Percentiles rank a stretch among this genome's conserved stretches.
phyloP scores from a whole-genome alignment of 2,888 invertebrate genomes.

The Esperia sulphurella region DNA sequence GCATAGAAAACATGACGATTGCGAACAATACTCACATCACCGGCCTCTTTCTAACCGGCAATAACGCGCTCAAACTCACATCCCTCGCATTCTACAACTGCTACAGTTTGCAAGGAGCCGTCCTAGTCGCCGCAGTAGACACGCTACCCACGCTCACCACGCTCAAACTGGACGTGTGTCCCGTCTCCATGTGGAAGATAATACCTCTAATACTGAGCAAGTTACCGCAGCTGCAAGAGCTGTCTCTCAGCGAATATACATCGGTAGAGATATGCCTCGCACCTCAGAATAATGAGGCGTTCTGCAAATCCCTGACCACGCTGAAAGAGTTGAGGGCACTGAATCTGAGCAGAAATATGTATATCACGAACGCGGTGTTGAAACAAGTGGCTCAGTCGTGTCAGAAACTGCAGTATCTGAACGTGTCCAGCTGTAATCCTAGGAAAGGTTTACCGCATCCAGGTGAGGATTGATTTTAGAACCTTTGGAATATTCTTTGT shows the following conservation, averaged over 20 bases:
- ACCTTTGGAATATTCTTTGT: too few species aligned
- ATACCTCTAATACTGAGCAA: constrained; percentile 54
- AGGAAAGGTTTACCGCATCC: constrained; percentile 34
- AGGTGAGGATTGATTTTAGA: constrained; percentile 31
- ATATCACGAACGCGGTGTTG: constrained; percentile 74
- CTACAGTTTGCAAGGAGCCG: constrained; percentile 62
- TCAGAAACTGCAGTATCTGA: constrained; percentile 57
- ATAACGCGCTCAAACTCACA: constrained; percentile 40
- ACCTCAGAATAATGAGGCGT: constrained; percentile 41
- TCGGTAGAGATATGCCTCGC: constrained; percentile 34
- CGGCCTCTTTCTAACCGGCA: constrained; percentile 57
- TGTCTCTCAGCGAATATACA: constrained; percentile 61
- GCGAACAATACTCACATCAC: constrained; percentile 66
- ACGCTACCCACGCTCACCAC: constrained; percentile 46
- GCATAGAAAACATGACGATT: constrained; percentile 51
- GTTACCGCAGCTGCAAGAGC: constrained; percentile 50
- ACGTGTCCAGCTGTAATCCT: constrained; percentile 66
- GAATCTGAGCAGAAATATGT: constrained; percentile 62
- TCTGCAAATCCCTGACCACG: constrained; percentile 52
- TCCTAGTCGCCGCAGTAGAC: constrained; percentile 52
- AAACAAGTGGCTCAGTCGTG: constrained; percentile 69
- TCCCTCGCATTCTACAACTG: constrained; percentile 63
- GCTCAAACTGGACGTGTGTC: constrained; percentile 56
- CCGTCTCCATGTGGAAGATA: constrained; percentile 58
- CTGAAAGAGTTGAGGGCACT: constrained; percentile 64